Base-by-base conservation (phyloP, 2,113 vertebrate genomes). In the Tonatia bakeri region DNA sequence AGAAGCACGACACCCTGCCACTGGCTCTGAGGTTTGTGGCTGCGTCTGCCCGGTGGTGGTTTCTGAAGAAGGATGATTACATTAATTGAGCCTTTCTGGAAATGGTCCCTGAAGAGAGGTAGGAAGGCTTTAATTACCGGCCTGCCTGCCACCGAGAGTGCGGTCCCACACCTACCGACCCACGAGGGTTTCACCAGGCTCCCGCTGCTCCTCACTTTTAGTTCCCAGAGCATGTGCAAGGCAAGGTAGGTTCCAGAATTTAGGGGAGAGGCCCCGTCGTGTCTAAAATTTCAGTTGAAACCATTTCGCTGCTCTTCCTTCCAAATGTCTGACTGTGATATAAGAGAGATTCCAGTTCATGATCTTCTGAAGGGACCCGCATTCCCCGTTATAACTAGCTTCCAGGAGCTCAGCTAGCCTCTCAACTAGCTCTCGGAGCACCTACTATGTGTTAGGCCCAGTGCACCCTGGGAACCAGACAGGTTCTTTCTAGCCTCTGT, bases 1-100 rank as follows among this genome's bases (percentile, higher is more conserved):
- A 40, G 94, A 94, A 87, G 17, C 69, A 43, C 73, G 31, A 16
- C 36, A 88, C 76, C 19, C 0, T 61, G 82, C 80, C 94, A 52
- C 96, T 97, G 87, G 90, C 92, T 97, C 97, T 96, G 96, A 95
- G 97, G 97, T 97, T 96, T 98, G 97, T 96, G 97, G 98, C 94
- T 0, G n/a, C 93, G 94, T 96, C 94, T 97, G 96, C 72, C 80
- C 94, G 96, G 93, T 92, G 94, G 93, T 22, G 0, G 95, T 98
- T 94, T 95, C 97, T 43, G 80, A 92, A 96, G 96, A 98, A 97
- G 97, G 95, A 97, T 97, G 97, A 97, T 98, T 97, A 95, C 75
- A 85, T 97, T 97, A 98, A 98, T 97, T 97, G 98, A 97, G 97
- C 91, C 96, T 98, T 97, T 98, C 83, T 75, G 95, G 98, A 98